A percentile compares a stretch with the other conserved stretches of the same genome.
phyloP scores from a whole-genome alignment of 2,888 invertebrate genomes.

The Ceriagrion tenellum region DNA sequence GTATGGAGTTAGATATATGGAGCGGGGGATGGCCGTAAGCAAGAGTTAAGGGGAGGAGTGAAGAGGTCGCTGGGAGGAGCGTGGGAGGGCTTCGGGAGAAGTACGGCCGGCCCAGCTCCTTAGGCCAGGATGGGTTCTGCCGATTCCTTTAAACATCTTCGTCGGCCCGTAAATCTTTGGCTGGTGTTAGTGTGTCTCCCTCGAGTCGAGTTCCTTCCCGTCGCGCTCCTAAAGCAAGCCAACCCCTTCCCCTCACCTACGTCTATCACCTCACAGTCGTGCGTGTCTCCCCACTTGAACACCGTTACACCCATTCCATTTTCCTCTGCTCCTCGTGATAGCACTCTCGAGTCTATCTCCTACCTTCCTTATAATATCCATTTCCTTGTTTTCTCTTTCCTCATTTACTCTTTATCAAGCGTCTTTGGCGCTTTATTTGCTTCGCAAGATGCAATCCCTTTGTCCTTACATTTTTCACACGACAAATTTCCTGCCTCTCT shows the following conservation, averaged over 20 bases:
- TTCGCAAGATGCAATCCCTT: neutral
- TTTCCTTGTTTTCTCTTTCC: neutral
- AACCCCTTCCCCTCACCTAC: neutral
- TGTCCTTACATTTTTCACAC: too few species aligned
- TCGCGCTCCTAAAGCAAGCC: constrained; percentile 19
- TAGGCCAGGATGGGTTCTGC: constrained; percentile 5
- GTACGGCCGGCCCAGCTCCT: neutral
- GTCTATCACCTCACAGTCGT: neutral
- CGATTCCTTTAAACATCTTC: constrained; percentile 64
- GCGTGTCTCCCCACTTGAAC: neutral
- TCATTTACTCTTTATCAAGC: neutral
- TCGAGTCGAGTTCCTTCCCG: constrained; percentile 30
- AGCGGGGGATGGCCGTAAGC: neutral
- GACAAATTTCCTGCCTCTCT: neutral
- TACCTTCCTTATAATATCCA: neutral
- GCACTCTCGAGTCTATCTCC: neutral
- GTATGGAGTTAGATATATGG: neutral
- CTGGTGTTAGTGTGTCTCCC: constrained; percentile 33
- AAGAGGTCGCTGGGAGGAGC: neutral
- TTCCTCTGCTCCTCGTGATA: neutral
- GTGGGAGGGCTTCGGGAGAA: neutral
- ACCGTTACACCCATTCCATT: neutral
- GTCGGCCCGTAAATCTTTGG: constrained; percentile 59
- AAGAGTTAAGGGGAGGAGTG: neutral
- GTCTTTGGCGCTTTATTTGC: neutral